Evolutionary conservation across 1,140 invertebrate species (phyloP).

Genomic region (Drosophila arawakana): DNA sequence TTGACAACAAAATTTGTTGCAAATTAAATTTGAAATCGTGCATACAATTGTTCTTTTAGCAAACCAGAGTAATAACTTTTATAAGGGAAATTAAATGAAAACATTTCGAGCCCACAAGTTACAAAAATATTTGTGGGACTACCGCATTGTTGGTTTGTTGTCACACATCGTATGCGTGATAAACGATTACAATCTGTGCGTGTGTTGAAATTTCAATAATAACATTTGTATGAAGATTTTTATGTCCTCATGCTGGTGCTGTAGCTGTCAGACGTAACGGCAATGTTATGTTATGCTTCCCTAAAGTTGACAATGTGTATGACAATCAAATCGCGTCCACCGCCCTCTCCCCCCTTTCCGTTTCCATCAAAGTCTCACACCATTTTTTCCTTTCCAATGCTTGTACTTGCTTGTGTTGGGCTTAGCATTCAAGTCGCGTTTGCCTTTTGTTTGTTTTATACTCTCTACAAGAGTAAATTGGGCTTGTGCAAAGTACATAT

Average conservation of each 20-base stretch:
- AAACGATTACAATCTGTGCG: slow-evolving; percentile 52
- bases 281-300: neutral
- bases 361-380: neutral
- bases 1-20: neutral
- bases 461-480: too few species aligned
- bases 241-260: slow-evolving; percentile 51
- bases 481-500: too few species aligned
- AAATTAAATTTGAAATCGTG: neutral
- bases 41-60: neutral
- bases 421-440: slow-evolving; percentile 74
- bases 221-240: slow-evolving; percentile 81
- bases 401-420: slow-evolving; percentile 56
- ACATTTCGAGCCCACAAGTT: slow-evolving; percentile 9
- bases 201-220: slow-evolving; percentile 75
- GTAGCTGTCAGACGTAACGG: neutral
- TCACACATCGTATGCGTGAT: slow-evolving; percentile 65
- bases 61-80: slow-evolving; percentile 6
- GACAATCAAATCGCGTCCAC: slow-evolving; percentile 72
- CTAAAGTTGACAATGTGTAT: slow-evolving; percentile 73
- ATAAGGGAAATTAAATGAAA: slow-evolving; percentile 26
- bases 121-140: neutral
- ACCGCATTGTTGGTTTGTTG: slow-evolving; percentile 35
- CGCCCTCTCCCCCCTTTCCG: slow-evolving; percentile 1
- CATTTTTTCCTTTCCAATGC: slow-evolving; percentile 24
- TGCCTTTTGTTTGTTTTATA: too few species aligned